Conservation (phyloP, 2,888 invertebrate species). For the Micoletzkya japonica region DNA sequence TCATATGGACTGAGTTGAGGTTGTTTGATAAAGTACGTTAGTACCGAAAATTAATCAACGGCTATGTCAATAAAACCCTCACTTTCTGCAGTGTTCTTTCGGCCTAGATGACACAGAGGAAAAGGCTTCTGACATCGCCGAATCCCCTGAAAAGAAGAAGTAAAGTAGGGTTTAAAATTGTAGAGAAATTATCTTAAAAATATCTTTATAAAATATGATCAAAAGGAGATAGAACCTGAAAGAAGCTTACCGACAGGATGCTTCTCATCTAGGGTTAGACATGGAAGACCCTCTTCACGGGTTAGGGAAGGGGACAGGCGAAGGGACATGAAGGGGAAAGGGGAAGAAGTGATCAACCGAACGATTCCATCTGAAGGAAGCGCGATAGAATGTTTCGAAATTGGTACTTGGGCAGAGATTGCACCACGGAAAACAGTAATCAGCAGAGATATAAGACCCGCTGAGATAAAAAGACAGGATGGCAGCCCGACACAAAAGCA, state of each 20-base stretch:
- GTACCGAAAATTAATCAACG: not conserved
- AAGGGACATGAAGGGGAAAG: not conserved
- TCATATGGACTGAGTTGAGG: no score
- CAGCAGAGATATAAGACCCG: not conserved
- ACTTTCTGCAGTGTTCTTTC: constrained; percentile 25
- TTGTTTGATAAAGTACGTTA: not conserved
- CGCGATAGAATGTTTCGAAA: not conserved
- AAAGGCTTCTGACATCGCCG: not conserved
- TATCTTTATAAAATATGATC: no score
- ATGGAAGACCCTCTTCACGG: constrained; percentile 15
- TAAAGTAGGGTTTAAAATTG: not conserved
- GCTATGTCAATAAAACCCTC: no score
- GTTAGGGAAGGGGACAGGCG: constrained; percentile 8
- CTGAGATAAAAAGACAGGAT: not conserved
- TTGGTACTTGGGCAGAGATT: not conserved
- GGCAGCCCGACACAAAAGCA: no score
- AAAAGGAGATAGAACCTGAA: no score
- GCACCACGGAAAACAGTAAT: not conserved
- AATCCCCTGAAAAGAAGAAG: not conserved
- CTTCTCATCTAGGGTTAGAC: constrained; percentile 8
- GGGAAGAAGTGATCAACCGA: not conserved
- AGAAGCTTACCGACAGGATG: no score
- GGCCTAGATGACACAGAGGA: constrained; percentile 18
- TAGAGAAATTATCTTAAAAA: not conserved
- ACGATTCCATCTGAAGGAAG: not conserved